Evolutionary conservation across 2,113 vertebrate species (phyloP).

Genomic region (Psephotus haematonotus): DNA sequence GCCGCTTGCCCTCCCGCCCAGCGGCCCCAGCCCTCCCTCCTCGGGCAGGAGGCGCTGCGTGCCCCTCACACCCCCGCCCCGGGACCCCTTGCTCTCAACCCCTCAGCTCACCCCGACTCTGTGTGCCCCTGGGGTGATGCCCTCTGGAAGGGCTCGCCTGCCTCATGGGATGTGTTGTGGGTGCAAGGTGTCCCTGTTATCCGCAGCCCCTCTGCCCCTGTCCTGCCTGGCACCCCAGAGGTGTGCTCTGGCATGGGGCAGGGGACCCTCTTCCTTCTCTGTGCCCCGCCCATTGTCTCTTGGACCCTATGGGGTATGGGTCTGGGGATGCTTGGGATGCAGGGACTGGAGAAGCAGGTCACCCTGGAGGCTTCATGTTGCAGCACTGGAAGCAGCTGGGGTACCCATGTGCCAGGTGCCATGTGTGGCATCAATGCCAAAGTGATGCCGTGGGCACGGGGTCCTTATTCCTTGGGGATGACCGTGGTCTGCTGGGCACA

Average conservation of each 20-base stretch:
- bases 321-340: background rate
- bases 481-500: background rate
- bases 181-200: accelerated
- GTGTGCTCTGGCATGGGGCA: background rate
- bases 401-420: background rate
- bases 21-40: background rate
- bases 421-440: background rate
- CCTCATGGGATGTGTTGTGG: background rate
- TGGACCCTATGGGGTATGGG: background rate
- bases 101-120: no score
- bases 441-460: accelerated
- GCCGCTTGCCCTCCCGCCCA: no score
- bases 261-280: background rate
- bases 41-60: accelerated
- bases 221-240: background rate
- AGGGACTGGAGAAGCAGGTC: background rate
- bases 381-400: background rate
- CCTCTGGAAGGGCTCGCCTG: background rate
- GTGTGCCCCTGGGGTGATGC: background rate
- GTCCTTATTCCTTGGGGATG: background rate
- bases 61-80: no score
- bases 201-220: background rate
- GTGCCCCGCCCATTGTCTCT: accelerated
- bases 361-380: background rate
- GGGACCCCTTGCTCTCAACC: accelerated